Base-by-base conservation (phyloP, 2,797 vertebrate genomes). In the Bradypus variegatus region DNA sequence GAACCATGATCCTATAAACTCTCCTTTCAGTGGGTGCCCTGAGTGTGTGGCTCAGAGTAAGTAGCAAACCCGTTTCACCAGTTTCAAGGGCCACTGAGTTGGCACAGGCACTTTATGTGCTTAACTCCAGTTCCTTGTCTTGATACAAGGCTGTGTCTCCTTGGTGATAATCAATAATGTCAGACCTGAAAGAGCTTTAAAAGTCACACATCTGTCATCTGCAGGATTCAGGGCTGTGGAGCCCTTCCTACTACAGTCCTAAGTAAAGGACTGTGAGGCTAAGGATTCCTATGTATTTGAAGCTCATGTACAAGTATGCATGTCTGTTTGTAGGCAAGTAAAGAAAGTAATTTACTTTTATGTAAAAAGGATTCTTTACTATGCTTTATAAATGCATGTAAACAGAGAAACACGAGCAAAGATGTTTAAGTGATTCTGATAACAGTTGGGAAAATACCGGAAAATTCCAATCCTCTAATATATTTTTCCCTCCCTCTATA, bases 61-160 rank as follows among this genome's bases (percentile, higher is more conserved):
- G 45, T n/a, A 85, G 84, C 84, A 94, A 96, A 96, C 95, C 92
- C 2, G 95, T 96, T 94, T 93, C 31, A 8, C 95, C 92, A 94
- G 94, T 96, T 95, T 94, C 65, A 88, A 88, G 86, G 89, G 78
- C 90, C 92, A 84, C 62, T 3, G 89, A 73, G 53, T 67, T 96
- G 96, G 94, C 93, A 94, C 78, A 23, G 25, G 21, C 1, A 0
- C 48, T 29, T n/a, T 38, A 27, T 1, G 6, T 92, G 94, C 95
- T 91, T 78, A 3, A 14, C 60, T 95, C 86, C 90, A 88, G 85
- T 72, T 92, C 65, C 81, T 89, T 72, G 77, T 79, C 75, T 86
- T 83, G 69, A 89, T 88, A 58, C 73, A 48, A 94, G 36, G 53
- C 81, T 15, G 0, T 58, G 85, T 91, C 86, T 95, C 86, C 88